Conservation (phyloP, 2,888 invertebrate species). For the Caenorhabditis virilis region DNA sequence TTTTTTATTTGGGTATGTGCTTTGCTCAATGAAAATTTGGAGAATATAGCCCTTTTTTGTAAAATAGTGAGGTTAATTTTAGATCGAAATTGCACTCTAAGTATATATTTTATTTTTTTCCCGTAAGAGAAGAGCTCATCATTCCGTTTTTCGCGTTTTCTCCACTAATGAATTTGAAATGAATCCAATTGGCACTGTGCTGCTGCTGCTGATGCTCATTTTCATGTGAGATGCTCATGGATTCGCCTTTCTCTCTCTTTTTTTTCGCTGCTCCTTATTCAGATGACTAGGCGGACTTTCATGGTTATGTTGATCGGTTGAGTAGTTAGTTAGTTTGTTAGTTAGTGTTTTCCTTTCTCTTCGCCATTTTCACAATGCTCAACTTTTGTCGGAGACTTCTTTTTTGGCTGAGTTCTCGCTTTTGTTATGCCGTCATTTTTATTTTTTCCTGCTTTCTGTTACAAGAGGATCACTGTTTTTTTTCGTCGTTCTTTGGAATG, state of each 20-base stretch:
- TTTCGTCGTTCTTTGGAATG: too few relatives aligned
- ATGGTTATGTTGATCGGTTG: background rate
- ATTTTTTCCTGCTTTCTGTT: too few relatives aligned
- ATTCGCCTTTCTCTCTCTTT: slow-evolving; percentile 1
- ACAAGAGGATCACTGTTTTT: too few relatives aligned
- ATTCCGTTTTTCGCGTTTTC: too few relatives aligned
- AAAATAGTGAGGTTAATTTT: background rate
- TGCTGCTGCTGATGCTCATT: slow-evolving; percentile 7
- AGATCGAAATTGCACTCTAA: background rate
- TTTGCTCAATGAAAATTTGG: too few relatives aligned
- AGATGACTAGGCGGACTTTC: background rate
- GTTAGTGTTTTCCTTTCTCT: background rate
- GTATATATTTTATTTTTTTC: slow-evolving; percentile 5
- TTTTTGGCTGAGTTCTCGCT: too few relatives aligned
- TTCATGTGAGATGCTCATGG: slow-evolving; percentile 17
- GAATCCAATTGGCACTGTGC: slow-evolving; percentile 32
- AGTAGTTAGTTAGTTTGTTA: background rate
- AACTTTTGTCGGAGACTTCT: too few relatives aligned
- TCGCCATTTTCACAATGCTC: background rate
- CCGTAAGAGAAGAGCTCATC: too few relatives aligned
- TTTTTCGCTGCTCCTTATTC: background rate
- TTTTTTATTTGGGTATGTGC: too few relatives aligned
- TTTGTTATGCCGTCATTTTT: too few relatives aligned
- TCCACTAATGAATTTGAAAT: slow-evolving; percentile 43
- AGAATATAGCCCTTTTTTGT: background rate